These are phyloP conservation scores for Nebria salina DNA, from an alignment of 2,888 invertebrate genomes.

Conservation along the genomic window DNA sequence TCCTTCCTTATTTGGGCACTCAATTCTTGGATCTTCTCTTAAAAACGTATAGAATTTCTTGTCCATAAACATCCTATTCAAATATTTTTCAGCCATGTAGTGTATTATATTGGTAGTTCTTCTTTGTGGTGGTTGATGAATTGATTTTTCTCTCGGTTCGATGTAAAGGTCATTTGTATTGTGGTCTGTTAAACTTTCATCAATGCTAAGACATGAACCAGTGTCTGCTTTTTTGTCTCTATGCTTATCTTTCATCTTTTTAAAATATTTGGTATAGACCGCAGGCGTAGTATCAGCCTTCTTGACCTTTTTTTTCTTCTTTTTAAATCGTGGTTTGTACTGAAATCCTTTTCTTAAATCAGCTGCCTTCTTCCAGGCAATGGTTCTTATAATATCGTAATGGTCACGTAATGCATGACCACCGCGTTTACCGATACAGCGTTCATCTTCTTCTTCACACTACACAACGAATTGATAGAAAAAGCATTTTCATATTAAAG, in stretches of 20 bases:
- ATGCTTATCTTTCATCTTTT: conserved; percentile 17
- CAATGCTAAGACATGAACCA: conserved; percentile 50
- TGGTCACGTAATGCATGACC: conserved; percentile 60
- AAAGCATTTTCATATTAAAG: background rate
- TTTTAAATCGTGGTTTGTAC: conserved; percentile 48
- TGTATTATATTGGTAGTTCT: conserved; percentile 60
- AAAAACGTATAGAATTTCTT: conserved; percentile 61
- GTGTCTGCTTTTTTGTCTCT: background rate
- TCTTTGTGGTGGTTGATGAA: conserved; percentile 58
- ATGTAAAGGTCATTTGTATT: conserved; percentile 54
- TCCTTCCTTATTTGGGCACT: conserved; percentile 60
- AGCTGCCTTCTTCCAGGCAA: conserved; percentile 58
- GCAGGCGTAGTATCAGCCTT: conserved; percentile 25
- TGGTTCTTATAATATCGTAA: conserved; percentile 59
- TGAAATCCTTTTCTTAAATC: conserved; percentile 26
- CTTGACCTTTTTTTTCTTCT: conserved; percentile 51
- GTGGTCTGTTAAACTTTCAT: conserved; percentile 57
- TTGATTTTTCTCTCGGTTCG: conserved; percentile 53
- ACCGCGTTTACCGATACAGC: conserved; percentile 58
- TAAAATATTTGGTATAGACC: conserved; percentile 23
- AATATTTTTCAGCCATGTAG: conserved; percentile 62
- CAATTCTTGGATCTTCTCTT: conserved; percentile 55
- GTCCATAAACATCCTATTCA: conserved; percentile 61
- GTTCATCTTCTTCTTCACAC: conserved; percentile 61
- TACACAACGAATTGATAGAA: conserved; percentile 44